Evolutionary conservation across 2,797 vertebrate species (phyloP).

Genomic region (Danio jaintianensis): DNA sequence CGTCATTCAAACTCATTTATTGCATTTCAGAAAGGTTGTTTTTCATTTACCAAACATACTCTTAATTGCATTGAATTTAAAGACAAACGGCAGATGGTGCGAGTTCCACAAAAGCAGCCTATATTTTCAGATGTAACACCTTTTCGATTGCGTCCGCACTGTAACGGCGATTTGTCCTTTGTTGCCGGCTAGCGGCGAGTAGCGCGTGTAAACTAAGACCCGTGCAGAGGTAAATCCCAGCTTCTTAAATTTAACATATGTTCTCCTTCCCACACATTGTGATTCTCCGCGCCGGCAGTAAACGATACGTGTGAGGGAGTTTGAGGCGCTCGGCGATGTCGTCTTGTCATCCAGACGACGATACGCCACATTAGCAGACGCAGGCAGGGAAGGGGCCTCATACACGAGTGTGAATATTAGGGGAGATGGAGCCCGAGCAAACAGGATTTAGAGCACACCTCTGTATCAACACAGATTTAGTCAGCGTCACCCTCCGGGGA

Average conservation of each 20-base stretch:
- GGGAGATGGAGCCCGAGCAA: slow-evolving; percentile 69
- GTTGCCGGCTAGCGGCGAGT: slow-evolving; percentile 13
- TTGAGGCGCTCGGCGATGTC: slow-evolving; percentile 30
- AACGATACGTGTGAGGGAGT: slow-evolving; percentile 28
- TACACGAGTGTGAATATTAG: slow-evolving; percentile 69
- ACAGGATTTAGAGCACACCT: slow-evolving; percentile 62
- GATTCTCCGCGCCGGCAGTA: slow-evolving; percentile 22
- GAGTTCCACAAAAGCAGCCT: slow-evolving; percentile 4
- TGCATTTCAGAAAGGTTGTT: slow-evolving; percentile 27
- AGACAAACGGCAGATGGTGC: slow-evolving; percentile 24
- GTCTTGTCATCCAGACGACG: slow-evolving; percentile 45
- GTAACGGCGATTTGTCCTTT: slow-evolving; percentile 1
- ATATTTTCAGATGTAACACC: slow-evolving; percentile 36
- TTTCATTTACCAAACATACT: slow-evolving; percentile 10
- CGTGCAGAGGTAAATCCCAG: slow-evolving; percentile 50
- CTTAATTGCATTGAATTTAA: slow-evolving; percentile 28
- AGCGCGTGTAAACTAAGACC: slow-evolving; percentile 41
- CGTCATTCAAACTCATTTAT: slow-evolving; percentile 28
- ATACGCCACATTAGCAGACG: slow-evolving; percentile 49
- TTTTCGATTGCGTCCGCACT: slow-evolving; percentile 23
- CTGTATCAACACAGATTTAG: slow-evolving; percentile 54
- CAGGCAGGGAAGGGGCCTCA: slow-evolving; percentile 56
- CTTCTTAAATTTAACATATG: slow-evolving; percentile 59
- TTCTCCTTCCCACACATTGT: slow-evolving; percentile 54
- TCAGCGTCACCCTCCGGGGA: slow-evolving; percentile 53